These are phyloP conservation scores for Reticulitermes speratus DNA, from an alignment of 1,140 invertebrate genomes.

Conservation along the genomic window DNA sequence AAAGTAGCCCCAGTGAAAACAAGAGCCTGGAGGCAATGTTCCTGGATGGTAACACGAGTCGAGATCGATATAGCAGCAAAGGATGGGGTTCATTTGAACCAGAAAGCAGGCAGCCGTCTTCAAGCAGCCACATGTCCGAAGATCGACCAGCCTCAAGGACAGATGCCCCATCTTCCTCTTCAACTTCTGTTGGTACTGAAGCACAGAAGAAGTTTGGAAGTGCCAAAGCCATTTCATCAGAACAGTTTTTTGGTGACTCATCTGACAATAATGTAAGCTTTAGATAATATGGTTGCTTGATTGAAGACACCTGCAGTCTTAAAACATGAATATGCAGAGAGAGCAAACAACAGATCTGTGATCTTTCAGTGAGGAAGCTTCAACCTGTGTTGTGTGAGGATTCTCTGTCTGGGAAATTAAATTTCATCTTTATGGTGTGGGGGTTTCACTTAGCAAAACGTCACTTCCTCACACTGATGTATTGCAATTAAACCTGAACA, in stretches of 20 bases:
- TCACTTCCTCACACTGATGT: too few relatives aligned
- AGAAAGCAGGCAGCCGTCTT: slow-evolving; percentile 24
- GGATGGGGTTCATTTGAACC: slow-evolving; percentile 28
- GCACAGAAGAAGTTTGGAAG: slow-evolving; percentile 94
- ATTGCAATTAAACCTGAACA: too few relatives aligned
- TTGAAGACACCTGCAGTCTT: neutral
- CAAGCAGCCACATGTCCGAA: slow-evolving; percentile 38
- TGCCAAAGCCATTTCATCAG: slow-evolving; percentile 96
- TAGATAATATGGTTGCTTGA: too few relatives aligned
- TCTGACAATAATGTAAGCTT: slow-evolving; percentile 40
- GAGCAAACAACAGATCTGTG: too few relatives aligned
- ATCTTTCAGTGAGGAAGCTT: too few relatives aligned
- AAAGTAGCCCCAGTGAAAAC: slow-evolving; percentile 24
- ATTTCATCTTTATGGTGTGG: too few relatives aligned
- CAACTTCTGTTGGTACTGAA: slow-evolving; percentile 49
- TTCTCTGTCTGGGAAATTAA: too few relatives aligned
- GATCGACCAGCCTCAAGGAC: slow-evolving; percentile 22
- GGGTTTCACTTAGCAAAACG: too few relatives aligned
- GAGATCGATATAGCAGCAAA: slow-evolving; percentile 24
- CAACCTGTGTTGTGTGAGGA: neutral
- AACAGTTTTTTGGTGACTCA: slow-evolving; percentile 87
- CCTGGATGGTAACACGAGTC: slow-evolving; percentile 32
- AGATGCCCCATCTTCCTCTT: neutral
- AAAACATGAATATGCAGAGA: neutral
- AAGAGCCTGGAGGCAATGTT: slow-evolving; percentile 29